Percentiles rank a stretch among this genome's conserved stretches.
These are phyloP conservation scores for Meles meles DNA, from an alignment of 2,113 vertebrate genomes.

Conservation along the genomic window DNA sequence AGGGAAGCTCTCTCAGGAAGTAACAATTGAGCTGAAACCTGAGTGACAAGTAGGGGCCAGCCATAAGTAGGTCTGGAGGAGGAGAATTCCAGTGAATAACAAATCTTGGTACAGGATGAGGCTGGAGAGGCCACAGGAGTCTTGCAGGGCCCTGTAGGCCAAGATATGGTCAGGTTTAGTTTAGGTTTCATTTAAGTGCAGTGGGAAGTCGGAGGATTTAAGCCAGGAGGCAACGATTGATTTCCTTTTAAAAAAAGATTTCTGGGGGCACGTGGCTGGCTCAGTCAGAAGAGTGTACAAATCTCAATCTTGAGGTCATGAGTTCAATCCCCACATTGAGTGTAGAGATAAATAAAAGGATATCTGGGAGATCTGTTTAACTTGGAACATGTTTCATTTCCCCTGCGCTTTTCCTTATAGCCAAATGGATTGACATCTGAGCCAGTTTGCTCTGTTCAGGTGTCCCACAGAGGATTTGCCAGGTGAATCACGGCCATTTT, in stretches of 20 bases:
- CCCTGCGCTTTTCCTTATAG: background rate
- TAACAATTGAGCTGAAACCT: constrained; percentile 18
- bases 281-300: background rate
- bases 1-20: background rate
- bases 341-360: background rate
- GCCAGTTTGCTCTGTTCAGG: background rate
- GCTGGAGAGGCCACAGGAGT: background rate
- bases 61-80: background rate
- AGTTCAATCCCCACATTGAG: background rate
- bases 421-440: background rate
- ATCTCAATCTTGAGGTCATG: background rate
- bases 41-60: background rate
- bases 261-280: background rate
- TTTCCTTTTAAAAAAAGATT: background rate
- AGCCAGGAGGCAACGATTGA: constrained; percentile 12
- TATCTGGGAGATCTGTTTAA: background rate
- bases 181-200: constrained; percentile 32
- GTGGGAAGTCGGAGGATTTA: constrained; percentile 25
- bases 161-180: background rate
- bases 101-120: background rate
- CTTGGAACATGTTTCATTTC: constrained; percentile 14
- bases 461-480: background rate
- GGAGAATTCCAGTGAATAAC: background rate
- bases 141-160: background rate
- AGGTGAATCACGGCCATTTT: background rate